A percentile compares a stretch with the other conserved stretches of the same genome.
These are phyloP conservation scores for Crotalus tigris DNA, from an alignment of 2,113 vertebrate species.

Conservation along the genomic window DNA sequence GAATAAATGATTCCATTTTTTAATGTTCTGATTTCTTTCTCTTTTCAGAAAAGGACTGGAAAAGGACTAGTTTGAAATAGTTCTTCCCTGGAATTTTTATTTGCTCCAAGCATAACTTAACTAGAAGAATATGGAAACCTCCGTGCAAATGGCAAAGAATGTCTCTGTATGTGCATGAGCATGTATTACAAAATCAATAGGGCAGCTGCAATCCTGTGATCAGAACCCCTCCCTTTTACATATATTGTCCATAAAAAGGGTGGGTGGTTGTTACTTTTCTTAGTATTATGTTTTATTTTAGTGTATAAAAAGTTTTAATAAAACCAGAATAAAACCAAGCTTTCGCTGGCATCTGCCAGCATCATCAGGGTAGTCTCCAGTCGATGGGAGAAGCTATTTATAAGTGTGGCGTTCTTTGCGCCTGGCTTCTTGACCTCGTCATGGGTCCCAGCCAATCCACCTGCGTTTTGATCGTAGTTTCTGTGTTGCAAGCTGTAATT, in stretches of 20 bases:
- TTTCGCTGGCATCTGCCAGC: no score
- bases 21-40: not conserved
- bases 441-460: no score
- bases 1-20: not conserved
- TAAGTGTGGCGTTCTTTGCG: no score
- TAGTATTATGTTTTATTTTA: not conserved
- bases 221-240: not conserved
- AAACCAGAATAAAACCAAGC: no score
- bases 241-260: not conserved
- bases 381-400: no score
- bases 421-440: no score
- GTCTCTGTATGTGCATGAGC: not conserved
- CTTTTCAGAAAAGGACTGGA: not conserved
- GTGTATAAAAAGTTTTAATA: no score
- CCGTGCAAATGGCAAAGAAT: not conserved
- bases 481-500: no score
- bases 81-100: not conserved
- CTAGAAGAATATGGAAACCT: not conserved
- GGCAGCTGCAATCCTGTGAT: not conserved
- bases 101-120: not conserved
- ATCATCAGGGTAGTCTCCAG: no score
- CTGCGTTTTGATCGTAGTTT: no score
- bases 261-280: not conserved
- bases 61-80: not conserved
- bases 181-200: not conserved